These are phyloP conservation scores for Oscheius onirici DNA, from an alignment of 2,888 invertebrate species.

Conservation along the genomic window DNA sequence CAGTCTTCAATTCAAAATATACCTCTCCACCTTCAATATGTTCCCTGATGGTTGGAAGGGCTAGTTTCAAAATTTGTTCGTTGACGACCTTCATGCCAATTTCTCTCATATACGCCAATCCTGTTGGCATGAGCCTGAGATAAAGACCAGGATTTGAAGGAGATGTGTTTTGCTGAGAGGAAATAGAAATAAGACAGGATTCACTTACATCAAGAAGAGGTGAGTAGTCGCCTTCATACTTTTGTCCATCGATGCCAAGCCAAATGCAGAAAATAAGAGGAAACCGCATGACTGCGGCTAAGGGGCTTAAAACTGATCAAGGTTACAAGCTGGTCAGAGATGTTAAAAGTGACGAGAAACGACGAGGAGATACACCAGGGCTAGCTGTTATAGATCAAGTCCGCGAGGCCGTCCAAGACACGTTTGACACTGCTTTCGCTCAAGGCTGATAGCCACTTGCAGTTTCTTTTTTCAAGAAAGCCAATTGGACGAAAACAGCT, in stretches of 20 bases:
- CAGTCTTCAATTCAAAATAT: background rate
- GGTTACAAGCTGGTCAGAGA: too few relatives aligned
- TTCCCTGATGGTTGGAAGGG: constrained; percentile 68
- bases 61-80: constrained; percentile 68
- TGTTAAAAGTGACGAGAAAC: constrained; percentile 1
- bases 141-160: constrained; percentile 68
- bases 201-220: constrained; percentile 56
- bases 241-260: constrained; percentile 4
- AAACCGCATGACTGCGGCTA: background rate
- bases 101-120: constrained; percentile 69
- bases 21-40: constrained; percentile 69
- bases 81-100: constrained; percentile 71
- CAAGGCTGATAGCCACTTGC: constrained; percentile 1
- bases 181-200: background rate
- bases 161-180: constrained; percentile 68
- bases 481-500: too few relatives aligned
- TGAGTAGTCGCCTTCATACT: constrained; percentile 46
- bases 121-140: constrained; percentile 70
- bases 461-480: too few relatives aligned
- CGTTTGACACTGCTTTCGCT: constrained; percentile 30
- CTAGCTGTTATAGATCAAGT: constrained; percentile 32
- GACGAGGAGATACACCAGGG: constrained; percentile 15
- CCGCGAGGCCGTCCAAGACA: constrained; percentile 18
- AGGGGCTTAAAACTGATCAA: too few relatives aligned
- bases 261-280: background rate